phyloP scores from a whole-genome alignment of 1,140 invertebrate species.

The Cylas formicarius region DNA sequence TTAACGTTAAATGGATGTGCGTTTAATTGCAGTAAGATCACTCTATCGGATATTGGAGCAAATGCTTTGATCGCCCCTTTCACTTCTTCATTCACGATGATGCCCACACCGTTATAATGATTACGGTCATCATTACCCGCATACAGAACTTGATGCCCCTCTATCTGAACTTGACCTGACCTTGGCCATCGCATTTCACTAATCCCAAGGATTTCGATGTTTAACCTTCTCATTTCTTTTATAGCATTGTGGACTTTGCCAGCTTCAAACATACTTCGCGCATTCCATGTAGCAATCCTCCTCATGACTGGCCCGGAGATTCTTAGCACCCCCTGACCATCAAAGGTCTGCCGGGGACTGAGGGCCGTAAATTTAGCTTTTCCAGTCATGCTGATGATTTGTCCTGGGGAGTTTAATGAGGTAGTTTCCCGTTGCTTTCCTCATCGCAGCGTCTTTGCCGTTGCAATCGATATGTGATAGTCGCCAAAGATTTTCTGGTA shows the following conservation, averaged over 20 bases:
- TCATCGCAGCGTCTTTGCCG: too few relatives aligned
- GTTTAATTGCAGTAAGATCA: conserved; percentile 20
- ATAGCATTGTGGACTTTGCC: conserved; percentile 11
- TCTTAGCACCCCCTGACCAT: conserved; percentile 11
- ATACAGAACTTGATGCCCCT: conserved; percentile 7
- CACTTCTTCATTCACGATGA: conserved; percentile 3
- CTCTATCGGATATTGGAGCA: conserved; percentile 11
- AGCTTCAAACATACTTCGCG: conserved; percentile 7
- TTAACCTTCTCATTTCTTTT: conserved; percentile 15
- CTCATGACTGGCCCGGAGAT: conserved; percentile 3
- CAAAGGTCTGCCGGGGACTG: conserved; percentile 14
- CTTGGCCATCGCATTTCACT: conserved; percentile 15
- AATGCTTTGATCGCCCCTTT: conserved; percentile 3
- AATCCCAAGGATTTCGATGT: conserved; percentile 12
- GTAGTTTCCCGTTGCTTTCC: too few relatives aligned
- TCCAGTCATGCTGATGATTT: conserved; percentile 5
- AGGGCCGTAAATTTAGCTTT: conserved; percentile 10
- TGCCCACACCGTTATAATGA: conserved; percentile 7
- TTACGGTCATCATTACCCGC: conserved; percentile 6
- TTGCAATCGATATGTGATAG: too few relatives aligned
- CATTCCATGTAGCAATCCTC: conserved; percentile 5
- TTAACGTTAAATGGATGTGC: conserved; percentile 25
- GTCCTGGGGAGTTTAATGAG: conserved; percentile 15
- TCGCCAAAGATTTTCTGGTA: too few relatives aligned
- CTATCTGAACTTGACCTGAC: conserved; percentile 7